Evolutionary conservation across 2,113 vertebrate species (phyloP).

Genomic region (Onychorhynchus coronatus): DNA sequence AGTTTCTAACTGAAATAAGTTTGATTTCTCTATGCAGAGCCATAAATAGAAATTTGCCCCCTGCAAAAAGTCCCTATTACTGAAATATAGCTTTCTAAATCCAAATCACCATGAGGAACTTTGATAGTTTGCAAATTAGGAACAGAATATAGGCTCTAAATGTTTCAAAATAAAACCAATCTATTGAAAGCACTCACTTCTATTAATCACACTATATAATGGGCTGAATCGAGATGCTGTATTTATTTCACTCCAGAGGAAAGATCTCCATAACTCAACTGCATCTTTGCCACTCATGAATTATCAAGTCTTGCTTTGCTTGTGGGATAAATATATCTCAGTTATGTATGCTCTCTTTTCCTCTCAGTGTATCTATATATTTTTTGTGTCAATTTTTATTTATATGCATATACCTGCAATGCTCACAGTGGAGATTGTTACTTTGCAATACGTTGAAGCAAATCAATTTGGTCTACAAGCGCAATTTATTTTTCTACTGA

Average conservation of each 20-base stretch:
- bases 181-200: constrained; percentile 46
- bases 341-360: constrained; percentile 67
- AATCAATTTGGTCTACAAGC: constrained; percentile 64
- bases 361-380: constrained; percentile 63
- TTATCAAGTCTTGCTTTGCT: constrained; percentile 67
- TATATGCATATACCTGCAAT: constrained; percentile 66
- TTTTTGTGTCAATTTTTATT: constrained; percentile 70
- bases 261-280: constrained; percentile 66
- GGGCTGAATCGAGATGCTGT: constrained; percentile 41
- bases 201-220: constrained; percentile 51
- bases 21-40: not conserved
- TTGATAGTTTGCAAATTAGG: not conserved
- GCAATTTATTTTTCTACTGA: constrained; percentile 48
- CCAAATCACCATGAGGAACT: not conserved
- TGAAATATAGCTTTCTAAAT: not conserved
- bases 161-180: not conserved
- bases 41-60: not conserved
- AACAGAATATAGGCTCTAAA: not conserved
- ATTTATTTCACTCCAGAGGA: constrained; percentile 73
- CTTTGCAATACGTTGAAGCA: constrained; percentile 62
- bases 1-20: not conserved
- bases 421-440: constrained; percentile 66
- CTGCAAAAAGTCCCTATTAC: not conserved
- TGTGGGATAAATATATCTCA: constrained; percentile 75
- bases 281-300: constrained; percentile 71